Conservation (phyloP, 2,797 vertebrate species). For the Syngnathus rostellatus region DNA sequence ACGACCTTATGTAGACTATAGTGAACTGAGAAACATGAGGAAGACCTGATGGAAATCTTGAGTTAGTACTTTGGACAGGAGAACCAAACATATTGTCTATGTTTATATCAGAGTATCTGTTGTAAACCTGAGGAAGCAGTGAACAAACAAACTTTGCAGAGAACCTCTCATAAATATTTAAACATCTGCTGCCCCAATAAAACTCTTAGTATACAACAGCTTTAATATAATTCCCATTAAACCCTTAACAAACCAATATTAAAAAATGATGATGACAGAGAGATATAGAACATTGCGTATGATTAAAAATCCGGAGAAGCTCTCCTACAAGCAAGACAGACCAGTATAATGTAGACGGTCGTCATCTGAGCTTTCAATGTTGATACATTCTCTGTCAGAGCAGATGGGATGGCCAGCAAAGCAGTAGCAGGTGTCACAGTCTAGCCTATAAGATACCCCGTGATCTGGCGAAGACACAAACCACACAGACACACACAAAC, state of each 20-base stretch:
- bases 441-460: slow-evolving; percentile 77
- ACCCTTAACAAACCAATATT: neutral
- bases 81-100: neutral
- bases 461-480: slow-evolving; percentile 68
- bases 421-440: slow-evolving; percentile 88
- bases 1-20: neutral
- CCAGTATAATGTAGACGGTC: slow-evolving; percentile 72
- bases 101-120: neutral
- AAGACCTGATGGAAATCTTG: neutral
- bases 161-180: neutral
- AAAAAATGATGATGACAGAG: neutral
- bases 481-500: neutral
- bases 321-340: slow-evolving; percentile 14
- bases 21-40: neutral
- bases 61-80: neutral
- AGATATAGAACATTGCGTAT: neutral
- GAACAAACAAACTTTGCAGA: neutral
- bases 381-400: slow-evolving; percentile 78
- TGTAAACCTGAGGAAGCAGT: neutral
- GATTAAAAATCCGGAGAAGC: neutral
- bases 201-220: neutral
- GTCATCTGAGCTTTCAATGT: slow-evolving; percentile 69
- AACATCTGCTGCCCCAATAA: no score
- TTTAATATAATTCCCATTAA: neutral
- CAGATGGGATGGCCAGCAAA: slow-evolving; percentile 84